Evolutionary conservation across 1,140 invertebrate species (phyloP).

Genomic region (Cotesia vestalis): DNA sequence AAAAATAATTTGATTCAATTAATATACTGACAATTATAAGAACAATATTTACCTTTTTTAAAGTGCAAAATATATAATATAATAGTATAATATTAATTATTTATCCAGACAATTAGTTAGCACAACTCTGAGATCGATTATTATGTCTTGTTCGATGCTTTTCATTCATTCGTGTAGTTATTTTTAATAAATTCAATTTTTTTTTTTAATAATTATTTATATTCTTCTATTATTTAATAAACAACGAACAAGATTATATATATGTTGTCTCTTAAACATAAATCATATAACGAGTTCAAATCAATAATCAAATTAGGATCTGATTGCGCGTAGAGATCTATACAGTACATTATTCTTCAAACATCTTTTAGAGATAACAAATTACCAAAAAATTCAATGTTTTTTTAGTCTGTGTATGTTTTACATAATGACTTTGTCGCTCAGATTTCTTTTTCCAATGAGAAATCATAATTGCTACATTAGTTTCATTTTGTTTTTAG

Average conservation of each 20-base stretch:
- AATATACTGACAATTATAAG: constrained; percentile 10
- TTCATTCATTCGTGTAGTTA: constrained; percentile 28
- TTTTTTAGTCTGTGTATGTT: constrained; percentile 15
- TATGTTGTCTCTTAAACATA: constrained; percentile 41
- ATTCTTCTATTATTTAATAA: constrained; percentile 23
- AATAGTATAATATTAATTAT: constrained; percentile 39
- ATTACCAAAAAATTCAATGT: not conserved
- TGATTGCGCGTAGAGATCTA: constrained; percentile 48
- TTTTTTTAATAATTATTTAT: constrained; percentile 18
- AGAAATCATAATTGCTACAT: not conserved
- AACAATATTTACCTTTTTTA: not conserved
- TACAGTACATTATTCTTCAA: constrained; percentile 33
- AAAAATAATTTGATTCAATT: constrained; percentile 49
- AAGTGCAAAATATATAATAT: constrained; percentile 47
- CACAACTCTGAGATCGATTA: constrained; percentile 62
- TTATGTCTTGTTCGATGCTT: constrained; percentile 58
- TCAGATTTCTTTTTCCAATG: constrained; percentile 30
- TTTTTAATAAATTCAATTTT: constrained; percentile 29
- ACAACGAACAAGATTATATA: constrained; percentile 48
- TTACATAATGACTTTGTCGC: constrained; percentile 26
- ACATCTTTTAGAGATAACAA: constrained; percentile 8
- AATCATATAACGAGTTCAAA: constrained; percentile 57
- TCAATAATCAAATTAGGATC: constrained; percentile 53
- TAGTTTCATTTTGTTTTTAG: constrained; percentile 32
- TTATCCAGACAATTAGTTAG: constrained; percentile 44